Percentiles rank a stretch among this genome's conserved stretches.
Evolutionary conservation across 1,140 invertebrate species (phyloP).

Genomic region (Tribolium madens): DNA sequence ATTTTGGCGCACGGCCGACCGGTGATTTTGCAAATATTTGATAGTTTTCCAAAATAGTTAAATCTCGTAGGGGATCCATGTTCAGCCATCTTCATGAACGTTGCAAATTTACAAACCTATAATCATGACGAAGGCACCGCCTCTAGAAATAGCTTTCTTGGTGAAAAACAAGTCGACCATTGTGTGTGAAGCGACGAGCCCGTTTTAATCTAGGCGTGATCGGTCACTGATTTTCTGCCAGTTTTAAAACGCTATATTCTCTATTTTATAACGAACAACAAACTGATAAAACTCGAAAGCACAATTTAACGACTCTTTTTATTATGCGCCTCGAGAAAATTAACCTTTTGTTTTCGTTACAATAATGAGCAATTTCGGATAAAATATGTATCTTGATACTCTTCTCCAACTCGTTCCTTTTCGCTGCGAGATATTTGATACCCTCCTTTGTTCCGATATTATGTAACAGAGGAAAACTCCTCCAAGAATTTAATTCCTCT

Average conservation of each 20-base stretch:
- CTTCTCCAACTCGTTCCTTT: constrained; percentile 16
- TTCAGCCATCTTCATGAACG: constrained; percentile 2
- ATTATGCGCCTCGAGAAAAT: constrained; percentile 30
- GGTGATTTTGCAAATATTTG: constrained; percentile 20
- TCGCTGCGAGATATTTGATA: constrained; percentile 21
- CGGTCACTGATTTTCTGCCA: constrained; percentile 25
- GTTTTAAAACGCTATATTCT: constrained; percentile 13
- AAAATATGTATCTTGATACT: constrained; percentile 39
- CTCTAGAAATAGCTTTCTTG: constrained; percentile 28
- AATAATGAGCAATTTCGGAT: constrained; percentile 34
- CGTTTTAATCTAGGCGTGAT: constrained; percentile 33
- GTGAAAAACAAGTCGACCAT: constrained; percentile 21
- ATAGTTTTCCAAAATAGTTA: constrained; percentile 15
- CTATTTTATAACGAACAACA: constrained; percentile 27
- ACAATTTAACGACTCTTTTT: constrained; percentile 26
- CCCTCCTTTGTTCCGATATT: constrained; percentile 20
- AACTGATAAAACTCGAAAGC: constrained; percentile 30
- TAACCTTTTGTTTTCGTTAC: constrained; percentile 32
- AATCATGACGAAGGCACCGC: constrained; percentile 15
- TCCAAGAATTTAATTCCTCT: constrained; percentile 16
- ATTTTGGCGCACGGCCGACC: constrained; percentile 19
- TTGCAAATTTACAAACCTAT: not conserved
- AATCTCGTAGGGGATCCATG: not conserved
- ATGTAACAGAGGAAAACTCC: constrained; percentile 24
- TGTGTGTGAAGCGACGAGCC: constrained; percentile 8